These are phyloP conservation scores for Cynodonichthys magdalenae DNA, from an alignment of 2,797 vertebrate species.

Conservation along the genomic window DNA sequence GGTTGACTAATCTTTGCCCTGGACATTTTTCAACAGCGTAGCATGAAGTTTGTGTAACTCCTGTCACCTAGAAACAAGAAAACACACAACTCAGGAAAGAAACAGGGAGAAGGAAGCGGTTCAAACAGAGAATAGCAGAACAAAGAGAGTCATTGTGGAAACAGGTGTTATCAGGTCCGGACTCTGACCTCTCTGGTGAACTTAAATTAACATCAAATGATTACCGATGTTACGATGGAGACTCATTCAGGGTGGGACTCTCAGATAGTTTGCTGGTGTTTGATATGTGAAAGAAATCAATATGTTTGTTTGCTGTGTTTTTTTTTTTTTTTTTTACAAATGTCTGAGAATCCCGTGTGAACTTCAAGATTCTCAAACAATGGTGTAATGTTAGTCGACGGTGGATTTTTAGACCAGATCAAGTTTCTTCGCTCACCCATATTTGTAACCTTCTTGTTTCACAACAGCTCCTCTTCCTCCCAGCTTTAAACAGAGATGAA, in stretches of 20 bases:
- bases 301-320: not conserved
- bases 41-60: constrained; percentile 31
- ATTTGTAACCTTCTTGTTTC: constrained; percentile 50
- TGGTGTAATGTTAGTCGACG: constrained; percentile 61
- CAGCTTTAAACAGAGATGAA: constrained; percentile 22
- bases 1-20: constrained; percentile 67
- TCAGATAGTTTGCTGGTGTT: not conserved
- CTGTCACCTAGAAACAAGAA: constrained; percentile 65
- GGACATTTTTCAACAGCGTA: constrained; percentile 40
- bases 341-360: constrained; percentile 23
- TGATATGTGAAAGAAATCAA: constrained; percentile 7
- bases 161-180: constrained; percentile 37
- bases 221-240: constrained; percentile 12
- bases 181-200: constrained; percentile 35
- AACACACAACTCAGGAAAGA: constrained; percentile 28
- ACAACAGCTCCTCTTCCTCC: constrained; percentile 21
- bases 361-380: constrained; percentile 48
- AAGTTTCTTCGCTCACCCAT: constrained; percentile 28
- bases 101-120: constrained; percentile 38
- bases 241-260: constrained; percentile 14
- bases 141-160: constrained; percentile 60
- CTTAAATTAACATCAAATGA: constrained; percentile 13
- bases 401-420: constrained; percentile 9
- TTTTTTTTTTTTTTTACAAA: not conserved
- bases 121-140: constrained; percentile 58